Percentiles rank a stretch among this genome's conserved stretches.
These are phyloP conservation scores for Brenthis daphne DNA, from an alignment of 2,888 invertebrate genomes.

Conservation along the genomic window DNA sequence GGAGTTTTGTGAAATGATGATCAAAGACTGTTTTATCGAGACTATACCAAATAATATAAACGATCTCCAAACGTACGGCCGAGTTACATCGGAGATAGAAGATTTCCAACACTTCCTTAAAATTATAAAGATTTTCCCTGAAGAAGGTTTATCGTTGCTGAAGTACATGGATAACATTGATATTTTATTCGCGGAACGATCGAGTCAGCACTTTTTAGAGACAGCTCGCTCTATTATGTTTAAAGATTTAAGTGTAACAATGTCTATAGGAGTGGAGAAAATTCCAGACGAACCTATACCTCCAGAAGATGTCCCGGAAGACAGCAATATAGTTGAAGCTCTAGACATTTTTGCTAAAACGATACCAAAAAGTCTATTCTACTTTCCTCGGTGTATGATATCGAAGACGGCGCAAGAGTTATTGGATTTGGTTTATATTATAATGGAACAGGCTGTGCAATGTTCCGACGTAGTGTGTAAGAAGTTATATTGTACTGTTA, in stretches of 20 bases:
- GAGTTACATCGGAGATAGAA: conserved; percentile 84
- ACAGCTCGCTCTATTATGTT: conserved; percentile 88
- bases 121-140: conserved; percentile 81
- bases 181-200: conserved; percentile 88
- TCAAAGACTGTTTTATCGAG: conserved; percentile 87
- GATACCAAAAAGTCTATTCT: conserved; percentile 70
- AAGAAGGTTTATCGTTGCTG: conserved; percentile 80
- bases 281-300: conserved; percentile 49
- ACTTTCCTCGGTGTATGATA: conserved; percentile 81
- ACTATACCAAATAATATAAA: conserved; percentile 89
- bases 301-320: conserved; percentile 38
- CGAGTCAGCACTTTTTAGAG: conserved; percentile 86
- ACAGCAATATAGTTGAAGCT: conserved; percentile 58
- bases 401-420: conserved; percentile 85
- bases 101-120: conserved; percentile 85
- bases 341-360: conserved; percentile 67
- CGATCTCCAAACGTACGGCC: conserved; percentile 85
- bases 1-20: conserved; percentile 84
- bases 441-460: conserved; percentile 85
- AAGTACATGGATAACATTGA: conserved; percentile 89
- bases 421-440: conserved; percentile 83
- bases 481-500: conserved; percentile 86
- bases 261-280: conserved; percentile 79
- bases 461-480: conserved; percentile 84
- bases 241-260: conserved; percentile 90